phyloP scores from a whole-genome alignment of 2,888 invertebrate species.

The Oscheius onirici region DNA sequence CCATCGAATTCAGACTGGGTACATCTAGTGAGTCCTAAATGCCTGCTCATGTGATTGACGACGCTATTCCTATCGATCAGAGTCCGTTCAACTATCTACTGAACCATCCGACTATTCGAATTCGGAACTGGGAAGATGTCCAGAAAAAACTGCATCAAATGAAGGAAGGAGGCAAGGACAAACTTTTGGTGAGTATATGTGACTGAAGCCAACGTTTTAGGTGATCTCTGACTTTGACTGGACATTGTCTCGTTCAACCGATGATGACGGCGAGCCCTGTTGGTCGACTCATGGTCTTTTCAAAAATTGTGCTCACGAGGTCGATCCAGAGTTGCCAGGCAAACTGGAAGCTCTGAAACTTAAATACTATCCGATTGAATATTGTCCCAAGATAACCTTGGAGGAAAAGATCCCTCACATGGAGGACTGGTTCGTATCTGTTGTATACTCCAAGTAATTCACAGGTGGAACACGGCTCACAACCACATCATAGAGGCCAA shows the following conservation, averaged over 20 bases:
- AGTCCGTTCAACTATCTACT: neutral
- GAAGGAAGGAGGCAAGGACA: conserved; percentile 39
- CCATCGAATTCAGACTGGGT: no score
- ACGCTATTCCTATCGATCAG: neutral
- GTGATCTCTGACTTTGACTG: conserved; percentile 71
- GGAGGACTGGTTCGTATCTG: conserved; percentile 74
- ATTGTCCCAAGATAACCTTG: conserved; percentile 72
- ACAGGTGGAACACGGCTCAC: conserved; percentile 73
- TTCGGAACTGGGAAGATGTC: conserved; percentile 39
- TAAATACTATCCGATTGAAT: conserved; percentile 71
- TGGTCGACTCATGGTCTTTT: conserved; percentile 70
- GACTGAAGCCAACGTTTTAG: conserved; percentile 4
- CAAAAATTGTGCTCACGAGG: conserved; percentile 54
- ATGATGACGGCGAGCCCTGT: conserved; percentile 60
- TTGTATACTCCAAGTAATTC: neutral
- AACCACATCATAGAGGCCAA: conserved; percentile 70
- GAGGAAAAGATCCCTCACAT: conserved; percentile 74
- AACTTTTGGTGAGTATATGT: conserved; percentile 35
- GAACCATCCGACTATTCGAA: conserved; percentile 39
- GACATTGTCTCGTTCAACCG: conserved; percentile 63
- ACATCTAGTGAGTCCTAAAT: no score
- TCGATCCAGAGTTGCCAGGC: conserved; percentile 53
- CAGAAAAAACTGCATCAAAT: conserved; percentile 40
- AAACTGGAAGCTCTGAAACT: conserved; percentile 57
- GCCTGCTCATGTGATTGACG: neutral